Conservation (phyloP, 2,888 invertebrate genomes). For the Eilema caniola region DNA sequence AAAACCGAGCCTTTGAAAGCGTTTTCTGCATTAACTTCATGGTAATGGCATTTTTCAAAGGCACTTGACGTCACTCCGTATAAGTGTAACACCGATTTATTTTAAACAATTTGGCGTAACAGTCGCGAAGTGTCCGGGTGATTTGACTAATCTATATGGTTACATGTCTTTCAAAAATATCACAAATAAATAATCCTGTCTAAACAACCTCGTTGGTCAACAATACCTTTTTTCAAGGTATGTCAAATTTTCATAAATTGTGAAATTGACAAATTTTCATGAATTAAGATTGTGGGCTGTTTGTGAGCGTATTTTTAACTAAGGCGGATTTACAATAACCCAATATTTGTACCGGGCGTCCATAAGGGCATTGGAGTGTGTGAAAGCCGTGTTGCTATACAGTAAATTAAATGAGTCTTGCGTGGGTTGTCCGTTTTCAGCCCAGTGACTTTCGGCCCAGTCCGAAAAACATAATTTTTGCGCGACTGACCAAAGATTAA, state of each 20-base stretch:
- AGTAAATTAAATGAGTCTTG: conserved; percentile 76
- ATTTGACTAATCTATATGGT: too few species aligned
- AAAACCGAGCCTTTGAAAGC: conserved; percentile 82
- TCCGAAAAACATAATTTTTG: conserved; percentile 87
- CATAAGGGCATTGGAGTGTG: conserved; percentile 36
- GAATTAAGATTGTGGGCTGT: too few species aligned
- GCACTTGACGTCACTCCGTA: conserved; percentile 44
- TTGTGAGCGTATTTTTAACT: too few species aligned
- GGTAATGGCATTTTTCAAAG: conserved; percentile 72
- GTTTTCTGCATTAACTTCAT: conserved; percentile 67
- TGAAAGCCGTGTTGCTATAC: conserved; percentile 44
- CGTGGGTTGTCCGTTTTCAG: conserved; percentile 68
- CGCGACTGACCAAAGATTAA: conserved; percentile 85
- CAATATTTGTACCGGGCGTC: conserved; percentile 19
- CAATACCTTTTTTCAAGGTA: too few species aligned
- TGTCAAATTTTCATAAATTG: too few species aligned
- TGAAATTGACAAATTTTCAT: too few species aligned
- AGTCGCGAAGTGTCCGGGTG: too few species aligned
- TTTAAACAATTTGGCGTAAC: conserved; percentile 19
- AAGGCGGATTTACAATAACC: background rate
- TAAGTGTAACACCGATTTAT: conserved; percentile 26
- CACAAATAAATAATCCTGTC: too few species aligned
- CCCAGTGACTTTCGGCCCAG: conserved; percentile 69
- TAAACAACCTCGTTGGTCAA: too few species aligned
- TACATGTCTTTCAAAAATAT: too few species aligned